A percentile compares a stretch with the other conserved stretches of the same genome.
These are phyloP conservation scores for Pelmatolapia mariae DNA, from an alignment of 2,113 vertebrate genomes.

Conservation along the genomic window DNA sequence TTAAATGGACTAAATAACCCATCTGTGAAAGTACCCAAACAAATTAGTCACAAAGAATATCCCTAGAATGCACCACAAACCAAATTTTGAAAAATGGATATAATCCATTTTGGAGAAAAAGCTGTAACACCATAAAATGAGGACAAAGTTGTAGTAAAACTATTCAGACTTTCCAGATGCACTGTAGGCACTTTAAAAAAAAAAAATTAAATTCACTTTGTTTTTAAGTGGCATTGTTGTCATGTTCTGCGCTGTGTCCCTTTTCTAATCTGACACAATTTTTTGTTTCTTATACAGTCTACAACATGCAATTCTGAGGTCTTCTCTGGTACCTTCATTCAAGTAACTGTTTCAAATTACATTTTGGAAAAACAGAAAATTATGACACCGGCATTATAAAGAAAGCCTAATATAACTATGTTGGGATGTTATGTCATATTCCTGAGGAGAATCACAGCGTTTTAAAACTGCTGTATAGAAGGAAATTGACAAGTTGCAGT, in stretches of 20 bases:
- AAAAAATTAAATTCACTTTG: too few relatives aligned
- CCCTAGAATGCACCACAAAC: not conserved
- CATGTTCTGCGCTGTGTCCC: not conserved
- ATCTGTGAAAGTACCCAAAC: not conserved
- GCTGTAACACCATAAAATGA: not conserved
- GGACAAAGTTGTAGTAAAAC: not conserved
- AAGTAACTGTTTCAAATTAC: not conserved
- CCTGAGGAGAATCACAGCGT: not conserved
- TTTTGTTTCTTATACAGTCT: not conserved
- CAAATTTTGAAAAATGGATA: not conserved
- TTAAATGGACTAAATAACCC: not conserved
- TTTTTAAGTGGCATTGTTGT: not conserved
- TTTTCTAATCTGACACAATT: not conserved
- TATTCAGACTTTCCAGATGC: too few relatives aligned
- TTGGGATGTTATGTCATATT: not conserved
- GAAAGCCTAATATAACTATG: not conserved
- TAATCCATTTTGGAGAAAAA: not conserved
- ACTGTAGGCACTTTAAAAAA: too few relatives aligned
- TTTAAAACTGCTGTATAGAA: not conserved
- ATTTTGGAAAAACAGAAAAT: not conserved
- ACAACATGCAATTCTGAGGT: not conserved
- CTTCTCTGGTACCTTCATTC: not conserved
- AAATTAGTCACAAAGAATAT: not conserved
- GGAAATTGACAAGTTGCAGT: not conserved
- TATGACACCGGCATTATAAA: not conserved